A percentile compares a stretch with the other conserved stretches of the same genome.
These are phyloP conservation scores for Pomatostomus ruficeps DNA, from an alignment of 2,113 vertebrate genomes.

Conservation along the genomic window DNA sequence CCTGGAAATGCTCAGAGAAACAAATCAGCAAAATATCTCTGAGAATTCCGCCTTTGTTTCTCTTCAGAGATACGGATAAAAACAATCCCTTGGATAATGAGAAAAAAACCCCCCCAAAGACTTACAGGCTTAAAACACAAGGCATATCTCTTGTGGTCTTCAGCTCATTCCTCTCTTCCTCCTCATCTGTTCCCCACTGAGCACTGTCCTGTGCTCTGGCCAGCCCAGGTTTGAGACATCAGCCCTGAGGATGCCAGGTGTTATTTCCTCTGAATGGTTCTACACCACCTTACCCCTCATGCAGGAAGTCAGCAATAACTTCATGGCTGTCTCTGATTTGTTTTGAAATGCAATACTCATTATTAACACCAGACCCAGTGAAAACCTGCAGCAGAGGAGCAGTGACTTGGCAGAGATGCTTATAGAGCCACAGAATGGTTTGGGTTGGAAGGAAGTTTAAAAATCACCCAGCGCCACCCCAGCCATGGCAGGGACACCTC, in stretches of 20 bases:
- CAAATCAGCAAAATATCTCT: not conserved
- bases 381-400: not conserved
- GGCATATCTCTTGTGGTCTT: not conserved
- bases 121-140: not conserved
- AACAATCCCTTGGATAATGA: not conserved
- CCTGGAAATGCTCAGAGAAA: not conserved
- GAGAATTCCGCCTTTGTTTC: not conserved
- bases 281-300: not conserved
- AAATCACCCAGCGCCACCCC: fast-evolving
- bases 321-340: not conserved
- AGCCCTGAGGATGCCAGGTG: not conserved
- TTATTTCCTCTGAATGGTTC: not conserved
- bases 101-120: not conserved
- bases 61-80: not conserved
- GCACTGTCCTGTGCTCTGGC: not conserved
- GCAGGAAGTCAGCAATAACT: not conserved
- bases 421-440: not conserved
- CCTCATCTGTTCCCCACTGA: not conserved
- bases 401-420: not conserved
- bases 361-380: not conserved
- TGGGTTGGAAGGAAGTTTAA: not conserved
- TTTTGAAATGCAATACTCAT: not conserved
- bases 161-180: not conserved
- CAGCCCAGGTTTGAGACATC: not conserved
- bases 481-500: not conserved